A percentile compares a stretch with the other conserved stretches of the same genome.
Evolutionary conservation across 1,140 invertebrate genomes (phyloP).

Genomic region (Drosophila tropicalis): DNA sequence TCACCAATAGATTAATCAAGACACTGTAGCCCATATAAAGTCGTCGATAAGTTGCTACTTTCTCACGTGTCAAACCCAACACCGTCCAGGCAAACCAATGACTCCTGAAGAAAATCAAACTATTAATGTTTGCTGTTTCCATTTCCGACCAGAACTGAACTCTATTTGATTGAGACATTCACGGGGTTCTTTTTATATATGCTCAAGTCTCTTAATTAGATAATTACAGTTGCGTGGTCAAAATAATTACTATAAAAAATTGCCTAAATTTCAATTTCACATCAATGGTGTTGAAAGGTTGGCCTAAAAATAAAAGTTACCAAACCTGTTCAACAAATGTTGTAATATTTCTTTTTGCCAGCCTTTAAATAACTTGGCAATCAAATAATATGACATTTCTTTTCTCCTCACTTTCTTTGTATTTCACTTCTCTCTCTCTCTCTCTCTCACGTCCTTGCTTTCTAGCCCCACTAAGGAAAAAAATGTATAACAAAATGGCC

Average conservation of each 20-base stretch:
- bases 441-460: no score
- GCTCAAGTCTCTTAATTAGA: constrained; percentile 25
- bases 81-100: constrained; percentile 56
- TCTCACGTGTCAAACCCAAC: constrained; percentile 30
- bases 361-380: constrained; percentile 22
- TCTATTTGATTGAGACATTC: constrained; percentile 21
- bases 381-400: constrained; percentile 25
- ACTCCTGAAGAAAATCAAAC: constrained; percentile 49
- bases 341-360: constrained; percentile 4
- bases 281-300: not conserved
- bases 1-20: constrained; percentile 47
- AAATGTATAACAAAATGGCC: constrained; percentile 1
- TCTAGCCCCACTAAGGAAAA: not conserved
- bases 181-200: constrained; percentile 19
- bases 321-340: not conserved
- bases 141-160: not conserved
- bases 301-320: not conserved
- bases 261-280: not conserved
- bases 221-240: constrained; percentile 48
- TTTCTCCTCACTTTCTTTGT: not conserved
- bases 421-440: not conserved
- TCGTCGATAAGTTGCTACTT: not conserved
- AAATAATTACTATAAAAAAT: constrained; percentile 39
- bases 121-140: constrained; percentile 32
- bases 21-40: constrained; percentile 37